A percentile compares a stretch with the other conserved stretches of the same genome.
Evolutionary conservation across 1,140 invertebrate genomes (phyloP).

Genomic region (Choristoneura fumiferana): DNA sequence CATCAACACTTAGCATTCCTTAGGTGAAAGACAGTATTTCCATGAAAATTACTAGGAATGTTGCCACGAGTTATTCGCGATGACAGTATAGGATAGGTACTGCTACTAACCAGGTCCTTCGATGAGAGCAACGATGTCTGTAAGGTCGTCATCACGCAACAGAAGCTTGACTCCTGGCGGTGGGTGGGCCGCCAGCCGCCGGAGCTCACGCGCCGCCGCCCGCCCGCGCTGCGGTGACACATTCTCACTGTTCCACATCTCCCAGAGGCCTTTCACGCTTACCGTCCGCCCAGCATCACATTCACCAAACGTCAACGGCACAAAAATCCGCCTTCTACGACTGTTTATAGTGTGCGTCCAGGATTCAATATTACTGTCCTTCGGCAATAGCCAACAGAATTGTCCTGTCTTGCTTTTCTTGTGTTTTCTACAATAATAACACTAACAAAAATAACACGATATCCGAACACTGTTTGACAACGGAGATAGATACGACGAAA

Average conservation of each 20-base stretch:
- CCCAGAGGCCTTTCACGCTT: neutral
- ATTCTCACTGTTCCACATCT: conserved; percentile 69
- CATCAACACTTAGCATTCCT: no score
- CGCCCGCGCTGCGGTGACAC: conserved; percentile 60
- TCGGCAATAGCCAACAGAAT: neutral
- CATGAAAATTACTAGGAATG: no score
- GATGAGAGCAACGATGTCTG: conserved; percentile 57
- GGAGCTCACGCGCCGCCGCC: conserved; percentile 43
- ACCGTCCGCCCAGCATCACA: conserved; percentile 23
- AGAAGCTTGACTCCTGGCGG: conserved; percentile 59
- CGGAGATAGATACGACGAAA: conserved; percentile 1
- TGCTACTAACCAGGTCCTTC: conserved; percentile 63
- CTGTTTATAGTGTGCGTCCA: neutral
- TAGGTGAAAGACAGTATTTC: no score
- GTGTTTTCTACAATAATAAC: neutral
- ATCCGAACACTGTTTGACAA: conserved; percentile 3
- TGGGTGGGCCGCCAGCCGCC: conserved; percentile 51
- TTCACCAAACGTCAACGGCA: neutral
- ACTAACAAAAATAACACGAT: neutral
- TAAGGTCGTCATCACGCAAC: conserved; percentile 59
- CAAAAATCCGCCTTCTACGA: neutral
- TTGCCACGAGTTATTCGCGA: conserved; percentile 18
- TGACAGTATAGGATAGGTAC: neutral
- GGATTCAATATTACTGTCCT: neutral
- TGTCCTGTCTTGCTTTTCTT: neutral